Evolutionary conservation across 2,888 invertebrate species (phyloP), one percentile per base, ranked within the genome.

Genomic region (Nomada lathburiana): DNA sequence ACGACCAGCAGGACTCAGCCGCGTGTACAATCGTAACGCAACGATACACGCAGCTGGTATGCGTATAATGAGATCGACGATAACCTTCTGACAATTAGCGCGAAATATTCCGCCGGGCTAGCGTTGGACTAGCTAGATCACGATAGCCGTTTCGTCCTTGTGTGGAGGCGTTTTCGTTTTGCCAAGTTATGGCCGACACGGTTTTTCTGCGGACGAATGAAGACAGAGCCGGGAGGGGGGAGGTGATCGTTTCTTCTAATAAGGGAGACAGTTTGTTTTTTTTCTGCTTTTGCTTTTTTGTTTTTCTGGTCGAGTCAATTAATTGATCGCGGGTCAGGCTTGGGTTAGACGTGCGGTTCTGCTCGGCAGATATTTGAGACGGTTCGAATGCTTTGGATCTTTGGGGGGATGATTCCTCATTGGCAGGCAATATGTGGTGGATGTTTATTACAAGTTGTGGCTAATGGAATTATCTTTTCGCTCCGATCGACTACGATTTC

Each of bases 21-120:
- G 69, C 72, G 65, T 59, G 59, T 59, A 73, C 69, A 73, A 57
- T 67, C 68, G 79, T 83, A 84, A 85, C 83, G 87, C 86, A 65
- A 81, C 85, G 86, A 83, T 89, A 90, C 91, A 92, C 89, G 90
- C 89, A 81, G 88, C 80, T 86, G 90, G 88, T 90, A 91, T 91
- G 91, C 90, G 89, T 89, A 89, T 91, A 91, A 91, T 91, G 90
- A 92, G 90, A 91, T 91, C 84, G 86, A 82, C 87, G 91, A 92
- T 92, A 90, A 88, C 85, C 86, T 82, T 85, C 89, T 89, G 89
- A 89, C 91, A 80, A 83, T 84, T 84, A 84, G 83, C 86, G 50
- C 67, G 81, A 71, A 74, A 77, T 85, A 83, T 80, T 82, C 75
- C 26, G 42, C 0, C 53, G 57, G 10, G 55, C 80, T 53, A 80